Evolutionary conservation across 2,797 vertebrate species (phyloP).

Genomic region (Helostoma temminkii): DNA sequence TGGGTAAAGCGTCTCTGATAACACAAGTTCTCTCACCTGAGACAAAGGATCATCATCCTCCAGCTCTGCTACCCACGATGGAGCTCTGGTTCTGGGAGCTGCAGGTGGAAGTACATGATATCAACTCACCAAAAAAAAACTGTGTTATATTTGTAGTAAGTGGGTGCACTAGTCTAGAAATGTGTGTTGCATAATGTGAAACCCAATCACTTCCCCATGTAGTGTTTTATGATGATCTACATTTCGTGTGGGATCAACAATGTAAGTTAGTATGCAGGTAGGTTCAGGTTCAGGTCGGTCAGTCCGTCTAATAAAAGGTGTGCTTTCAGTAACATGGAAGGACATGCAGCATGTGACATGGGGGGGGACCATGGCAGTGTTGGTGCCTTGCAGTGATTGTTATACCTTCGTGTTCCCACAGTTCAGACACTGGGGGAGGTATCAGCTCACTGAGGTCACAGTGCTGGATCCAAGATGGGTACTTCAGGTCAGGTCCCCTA

Average conservation of each 20-base stretch:
- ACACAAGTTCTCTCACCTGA: slow-evolving; percentile 38
- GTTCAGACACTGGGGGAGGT: background rate
- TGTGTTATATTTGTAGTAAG: too few species aligned
- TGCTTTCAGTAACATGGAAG: background rate
- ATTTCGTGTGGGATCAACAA: too few species aligned
- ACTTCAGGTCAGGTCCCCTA: slow-evolving; percentile 46
- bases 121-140: too few species aligned
- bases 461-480: slow-evolving; percentile 59
- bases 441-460: slow-evolving; percentile 27
- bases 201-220: too few species aligned
- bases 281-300: too few species aligned
- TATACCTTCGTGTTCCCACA: slow-evolving; percentile 26
- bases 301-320: background rate
- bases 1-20: too few species aligned
- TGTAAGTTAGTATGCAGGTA: too few species aligned
- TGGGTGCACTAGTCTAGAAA: too few species aligned
- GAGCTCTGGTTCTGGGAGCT: slow-evolving; percentile 33
- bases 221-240: too few species aligned
- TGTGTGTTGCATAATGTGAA: too few species aligned
- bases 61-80: slow-evolving; percentile 65
- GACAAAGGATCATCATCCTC: slow-evolving; percentile 22
- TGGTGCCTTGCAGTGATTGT: background rate
- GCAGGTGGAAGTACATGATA: background rate
- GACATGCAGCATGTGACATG: background rate
- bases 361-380: background rate